Conservation (phyloP, 2,888 invertebrate species). For the Shargacucullia verbasci region DNA sequence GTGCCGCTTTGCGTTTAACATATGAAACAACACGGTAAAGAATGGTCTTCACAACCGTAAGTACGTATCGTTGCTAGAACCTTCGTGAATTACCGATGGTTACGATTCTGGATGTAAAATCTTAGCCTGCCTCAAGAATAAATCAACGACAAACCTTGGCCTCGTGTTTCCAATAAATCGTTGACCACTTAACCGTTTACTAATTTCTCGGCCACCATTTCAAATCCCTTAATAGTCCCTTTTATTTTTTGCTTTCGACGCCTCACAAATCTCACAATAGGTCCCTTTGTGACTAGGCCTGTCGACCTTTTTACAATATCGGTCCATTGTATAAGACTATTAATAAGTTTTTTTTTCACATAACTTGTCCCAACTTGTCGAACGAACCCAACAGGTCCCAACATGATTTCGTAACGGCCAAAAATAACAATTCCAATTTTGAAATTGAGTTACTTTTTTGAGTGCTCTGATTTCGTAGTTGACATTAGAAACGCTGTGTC, state of each 20-base stretch:
- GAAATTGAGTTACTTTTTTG: conserved; percentile 43
- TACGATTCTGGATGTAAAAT: no score
- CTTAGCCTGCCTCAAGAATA: conserved; percentile 18
- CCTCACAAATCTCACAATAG: conserved; percentile 46
- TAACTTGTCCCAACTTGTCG: conserved; percentile 52
- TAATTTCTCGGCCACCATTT: conserved; percentile 58
- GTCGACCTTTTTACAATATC: conserved; percentile 49
- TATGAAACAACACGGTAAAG: no score
- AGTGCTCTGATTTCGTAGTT: conserved; percentile 17
- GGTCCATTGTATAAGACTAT: conserved; percentile 49
- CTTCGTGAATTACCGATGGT: no score
- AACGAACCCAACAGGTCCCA: conserved; percentile 48
- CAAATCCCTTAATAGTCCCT: conserved; percentile 54
- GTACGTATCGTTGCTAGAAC: no score
- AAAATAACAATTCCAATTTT: conserved; percentile 53
- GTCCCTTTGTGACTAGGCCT: conserved; percentile 44
- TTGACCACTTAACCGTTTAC: conserved; percentile 53
- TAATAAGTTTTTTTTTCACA: conserved; percentile 50
- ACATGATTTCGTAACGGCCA: conserved; percentile 54
- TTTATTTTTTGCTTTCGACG: conserved; percentile 54
- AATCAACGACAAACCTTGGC: conserved; percentile 27
- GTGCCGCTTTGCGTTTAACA: no score
- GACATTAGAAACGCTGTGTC: conserved; percentile 22
- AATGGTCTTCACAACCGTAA: no score
- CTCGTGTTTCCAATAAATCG: conserved; percentile 53